These are phyloP conservation scores for Brachionus asplanchnoidis DNA, from an alignment of 1,140 invertebrate species.

Conservation along the genomic window DNA sequence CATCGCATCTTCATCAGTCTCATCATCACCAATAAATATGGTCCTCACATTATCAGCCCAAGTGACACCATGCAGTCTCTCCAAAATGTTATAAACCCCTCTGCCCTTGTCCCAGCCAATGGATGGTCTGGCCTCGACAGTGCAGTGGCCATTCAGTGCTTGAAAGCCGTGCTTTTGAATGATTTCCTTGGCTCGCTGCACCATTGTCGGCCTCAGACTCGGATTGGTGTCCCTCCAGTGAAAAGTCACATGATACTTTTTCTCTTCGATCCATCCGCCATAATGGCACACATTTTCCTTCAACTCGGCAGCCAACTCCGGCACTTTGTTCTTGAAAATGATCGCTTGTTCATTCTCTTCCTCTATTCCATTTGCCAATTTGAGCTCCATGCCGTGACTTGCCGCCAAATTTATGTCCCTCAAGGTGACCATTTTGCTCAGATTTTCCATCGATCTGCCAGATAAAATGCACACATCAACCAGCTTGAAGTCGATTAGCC, in stretches of 20 bases:
- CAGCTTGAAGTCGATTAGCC: neutral
- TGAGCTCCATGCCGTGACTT: constrained; percentile 79
- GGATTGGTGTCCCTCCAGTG: constrained; percentile 69
- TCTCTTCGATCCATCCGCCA: constrained; percentile 85
- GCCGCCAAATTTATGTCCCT: constrained; percentile 55
- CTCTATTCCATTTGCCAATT: constrained; percentile 80
- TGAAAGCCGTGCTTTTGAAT: constrained; percentile 23
- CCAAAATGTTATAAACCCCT: constrained; percentile 79
- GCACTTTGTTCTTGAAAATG: constrained; percentile 62
- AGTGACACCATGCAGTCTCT: constrained; percentile 79
- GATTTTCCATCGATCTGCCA: constrained; percentile 14
- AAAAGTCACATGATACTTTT: constrained; percentile 77
- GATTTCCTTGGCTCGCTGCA: constrained; percentile 45
- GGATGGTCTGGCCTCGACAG: constrained; percentile 79
- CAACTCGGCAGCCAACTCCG: constrained; percentile 68
- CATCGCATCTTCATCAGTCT: constrained; percentile 85
- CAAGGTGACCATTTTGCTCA: constrained; percentile 15
- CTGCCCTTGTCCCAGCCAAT: constrained; percentile 82
- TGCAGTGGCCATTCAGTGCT: constrained; percentile 66
- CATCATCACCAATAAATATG: constrained; percentile 82
- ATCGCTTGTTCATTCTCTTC: constrained; percentile 64
- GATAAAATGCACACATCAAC: constrained; percentile 17
- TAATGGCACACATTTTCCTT: constrained; percentile 78
- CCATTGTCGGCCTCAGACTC: constrained; percentile 61
- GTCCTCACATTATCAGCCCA: constrained; percentile 83